phyloP scores from a whole-genome alignment of 2,888 invertebrate genomes.

The Beris chalybata region DNA sequence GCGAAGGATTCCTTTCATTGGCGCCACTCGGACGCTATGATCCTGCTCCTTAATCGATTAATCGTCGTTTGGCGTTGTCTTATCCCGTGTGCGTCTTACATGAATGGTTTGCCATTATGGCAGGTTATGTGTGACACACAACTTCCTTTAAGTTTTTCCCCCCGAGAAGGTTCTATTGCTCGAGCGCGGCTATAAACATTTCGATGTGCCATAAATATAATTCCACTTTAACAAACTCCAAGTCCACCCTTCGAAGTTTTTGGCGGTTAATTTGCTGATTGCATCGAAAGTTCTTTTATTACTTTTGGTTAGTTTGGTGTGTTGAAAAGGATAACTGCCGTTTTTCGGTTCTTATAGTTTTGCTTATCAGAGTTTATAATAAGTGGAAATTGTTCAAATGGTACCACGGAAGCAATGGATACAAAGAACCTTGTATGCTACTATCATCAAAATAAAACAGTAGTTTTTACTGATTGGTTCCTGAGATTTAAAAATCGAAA shows the following conservation, averaged over 20 bases:
- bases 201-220: conserved; percentile 30
- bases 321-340: conserved; percentile 2
- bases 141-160: conserved; percentile 37
- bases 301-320: background rate
- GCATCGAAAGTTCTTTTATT: conserved; percentile 17
- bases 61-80: conserved; percentile 37
- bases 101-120: conserved; percentile 31
- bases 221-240: background rate
- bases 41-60: conserved; percentile 43
- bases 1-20: conserved; percentile 40
- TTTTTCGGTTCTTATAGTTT: no score
- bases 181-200: conserved; percentile 22
- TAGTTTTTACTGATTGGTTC: no score
- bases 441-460: no score
- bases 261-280: conserved; percentile 30
- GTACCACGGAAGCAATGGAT: no score
- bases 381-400: no score
- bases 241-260: conserved; percentile 4
- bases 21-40: conserved; percentile 44
- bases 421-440: no score
- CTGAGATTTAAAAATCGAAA: no score
- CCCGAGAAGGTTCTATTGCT: conserved; percentile 18
- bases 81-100: conserved; percentile 35
- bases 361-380: no score
- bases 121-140: conserved; percentile 37